These are phyloP conservation scores for Hyppa rectilinea DNA, from an alignment of 2,888 invertebrate genomes.

Conservation along the genomic window DNA sequence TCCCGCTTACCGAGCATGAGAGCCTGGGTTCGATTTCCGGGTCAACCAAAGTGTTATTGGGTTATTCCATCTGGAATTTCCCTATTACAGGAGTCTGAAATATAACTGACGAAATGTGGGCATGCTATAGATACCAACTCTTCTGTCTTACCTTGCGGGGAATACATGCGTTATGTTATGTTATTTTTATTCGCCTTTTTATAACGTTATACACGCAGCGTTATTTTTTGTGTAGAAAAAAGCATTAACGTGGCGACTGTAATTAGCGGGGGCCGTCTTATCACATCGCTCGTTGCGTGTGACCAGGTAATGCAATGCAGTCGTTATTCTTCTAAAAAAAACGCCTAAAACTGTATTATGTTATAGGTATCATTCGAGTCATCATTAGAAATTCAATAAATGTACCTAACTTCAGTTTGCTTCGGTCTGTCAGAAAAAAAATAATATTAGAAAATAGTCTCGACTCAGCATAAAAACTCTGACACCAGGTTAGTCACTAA, in stretches of 20 bases:
- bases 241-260: constrained; percentile 36
- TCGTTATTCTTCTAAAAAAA: constrained; percentile 50
- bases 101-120: not conserved
- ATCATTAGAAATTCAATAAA: no score
- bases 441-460: not conserved
- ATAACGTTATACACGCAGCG: constrained; percentile 14
- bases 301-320: constrained; percentile 42
- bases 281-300: constrained; percentile 54
- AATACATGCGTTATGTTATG: no score
- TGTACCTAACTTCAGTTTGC: not conserved
- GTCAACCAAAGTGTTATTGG: no score
- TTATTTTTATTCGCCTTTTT: constrained; percentile 1
- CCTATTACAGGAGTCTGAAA: not conserved
- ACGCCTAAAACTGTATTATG: constrained; percentile 51
- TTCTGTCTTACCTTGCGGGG: not conserved
- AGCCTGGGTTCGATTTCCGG: not conserved
- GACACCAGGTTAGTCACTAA: no score
- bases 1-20: no score
- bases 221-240: constrained; percentile 32
- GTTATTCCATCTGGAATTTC: no score
- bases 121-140: not conserved
- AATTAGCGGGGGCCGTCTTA: constrained; percentile 52
- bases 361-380: no score
- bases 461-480: no score
- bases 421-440: not conserved